These are phyloP conservation scores for Hylyphantes graminicola DNA, from an alignment of 1,140 invertebrate genomes.

Conservation along the genomic window DNA sequence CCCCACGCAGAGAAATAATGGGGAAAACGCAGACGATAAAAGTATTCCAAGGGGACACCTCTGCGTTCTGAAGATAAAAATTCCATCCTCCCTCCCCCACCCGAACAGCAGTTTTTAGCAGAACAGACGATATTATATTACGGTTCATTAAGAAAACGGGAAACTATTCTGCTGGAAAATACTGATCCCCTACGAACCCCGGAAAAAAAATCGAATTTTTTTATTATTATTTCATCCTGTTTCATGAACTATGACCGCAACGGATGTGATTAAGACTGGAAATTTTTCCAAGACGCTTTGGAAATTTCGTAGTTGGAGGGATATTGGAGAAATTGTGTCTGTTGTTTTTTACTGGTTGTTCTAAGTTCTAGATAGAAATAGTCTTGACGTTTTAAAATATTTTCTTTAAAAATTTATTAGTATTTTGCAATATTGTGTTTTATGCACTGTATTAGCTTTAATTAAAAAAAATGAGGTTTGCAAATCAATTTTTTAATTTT, in stretches of 20 bases:
- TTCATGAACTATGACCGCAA: conserved; percentile 1
- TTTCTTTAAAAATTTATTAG: no score
- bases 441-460: no score
- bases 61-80: conserved; percentile 32
- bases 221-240: background rate
- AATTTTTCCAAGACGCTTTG: background rate
- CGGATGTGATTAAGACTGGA: conserved; percentile 4
- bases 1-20: no score
- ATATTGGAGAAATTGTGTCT: background rate
- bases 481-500: no score
- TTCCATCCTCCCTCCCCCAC: background rate
- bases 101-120: conserved; percentile 6
- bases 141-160: conserved; percentile 22
- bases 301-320: background rate
- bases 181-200: background rate
- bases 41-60: conserved; percentile 1
- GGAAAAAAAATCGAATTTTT: no score
- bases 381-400: no score
- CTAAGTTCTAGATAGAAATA: background rate
- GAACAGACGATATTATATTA: background rate
- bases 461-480: no score
- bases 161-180: background rate
- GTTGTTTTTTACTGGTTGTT: background rate
- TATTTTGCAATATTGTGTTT: no score
- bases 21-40: conserved; percentile 11